Base-by-base conservation (phyloP, 2,797 vertebrate genomes). In the Heterohyrax brucei region DNA sequence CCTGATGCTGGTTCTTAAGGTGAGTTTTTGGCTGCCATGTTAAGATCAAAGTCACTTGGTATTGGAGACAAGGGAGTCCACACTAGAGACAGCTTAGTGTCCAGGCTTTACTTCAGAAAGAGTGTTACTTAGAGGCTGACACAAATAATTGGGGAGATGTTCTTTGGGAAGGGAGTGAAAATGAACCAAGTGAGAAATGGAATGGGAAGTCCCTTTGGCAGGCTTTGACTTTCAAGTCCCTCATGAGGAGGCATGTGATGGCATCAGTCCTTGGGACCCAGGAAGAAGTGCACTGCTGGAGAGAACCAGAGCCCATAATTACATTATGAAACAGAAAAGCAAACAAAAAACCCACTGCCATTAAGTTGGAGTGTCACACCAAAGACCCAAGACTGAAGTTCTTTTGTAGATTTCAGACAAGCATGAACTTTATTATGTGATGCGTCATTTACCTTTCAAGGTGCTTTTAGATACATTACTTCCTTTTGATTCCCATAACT, bases 361-460 rank as follows among this genome's bases (percentile, higher is more conserved):
- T 39, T 39, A 39, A 39, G 39, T 39, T 39, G 33, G 22, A 13
- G 64, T 3, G 44, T 48, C 53, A 46, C 0, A 24, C 44, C 33
- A 22, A 82, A 86, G 66, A 70, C 26, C 56, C 48, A 26, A 72
- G 24, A 44, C 33, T n/a, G 9, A 10, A 81, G 39, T 70, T 77
- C 26, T n/a, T 78, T 50, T 90, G 44, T 56, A 68, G 44, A 80
- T 1, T 66, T 61, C 62, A 75, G 73, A 16, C 66, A 72, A 46
- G 53, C 46, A 28, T 92, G n/a, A 5, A 39, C 73, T 93, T 97
- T 87, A 91, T 93, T 86, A 79, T 48, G 24, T 4, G 21, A 53
- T 19, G 4, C 4, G 48, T 93, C 73, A 61, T 21, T 90, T 83
- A 48, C n/a, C 94, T 91, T 92, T 82, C 68, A 83, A 89, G 94